Conservation (phyloP, 2,888 invertebrate genomes). For the Conistra vaccinii region DNA sequence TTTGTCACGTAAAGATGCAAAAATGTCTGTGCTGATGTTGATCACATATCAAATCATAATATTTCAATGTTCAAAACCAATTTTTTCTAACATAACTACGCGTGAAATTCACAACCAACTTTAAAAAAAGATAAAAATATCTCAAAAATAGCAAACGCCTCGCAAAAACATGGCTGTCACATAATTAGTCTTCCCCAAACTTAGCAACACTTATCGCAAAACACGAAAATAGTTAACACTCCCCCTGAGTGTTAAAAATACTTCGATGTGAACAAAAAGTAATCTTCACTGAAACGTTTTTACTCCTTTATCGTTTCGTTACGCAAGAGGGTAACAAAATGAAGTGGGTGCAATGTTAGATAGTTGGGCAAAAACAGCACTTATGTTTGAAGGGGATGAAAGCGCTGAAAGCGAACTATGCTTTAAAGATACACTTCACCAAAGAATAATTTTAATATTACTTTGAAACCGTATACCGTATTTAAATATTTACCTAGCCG, state of each 20-base stretch:
- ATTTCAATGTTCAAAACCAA: neutral
- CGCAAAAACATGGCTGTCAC: slow-evolving; percentile 53
- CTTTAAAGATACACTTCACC: neutral
- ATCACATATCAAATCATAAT: no score
- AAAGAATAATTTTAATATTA: neutral
- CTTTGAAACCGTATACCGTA: neutral
- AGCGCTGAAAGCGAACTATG: slow-evolving; percentile 51
- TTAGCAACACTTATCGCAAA: slow-evolving; percentile 60
- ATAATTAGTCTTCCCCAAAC: slow-evolving; percentile 62
- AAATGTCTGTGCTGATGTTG: slow-evolving; percentile 1
- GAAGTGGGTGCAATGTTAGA: slow-evolving; percentile 60
- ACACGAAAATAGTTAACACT: slow-evolving; percentile 67
- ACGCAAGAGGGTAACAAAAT: slow-evolving; percentile 57
- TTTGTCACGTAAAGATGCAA: neutral
- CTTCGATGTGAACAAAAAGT: slow-evolving; percentile 57
- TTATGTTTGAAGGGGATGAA: slow-evolving; percentile 42
- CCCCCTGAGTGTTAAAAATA: slow-evolving; percentile 62
- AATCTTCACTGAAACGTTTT: slow-evolving; percentile 48
- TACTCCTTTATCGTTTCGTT: slow-evolving; percentile 53
- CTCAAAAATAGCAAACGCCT: slow-evolving; percentile 48
- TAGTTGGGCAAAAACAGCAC: slow-evolving; percentile 47
- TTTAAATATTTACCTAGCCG: no score
- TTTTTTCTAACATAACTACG: slow-evolving; percentile 23
- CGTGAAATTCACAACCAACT: slow-evolving; percentile 40
- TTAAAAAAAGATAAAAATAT: slow-evolving; percentile 42